Base-by-base conservation (phyloP, 2,888 invertebrate genomes). In the Anthrax anthrax region DNA sequence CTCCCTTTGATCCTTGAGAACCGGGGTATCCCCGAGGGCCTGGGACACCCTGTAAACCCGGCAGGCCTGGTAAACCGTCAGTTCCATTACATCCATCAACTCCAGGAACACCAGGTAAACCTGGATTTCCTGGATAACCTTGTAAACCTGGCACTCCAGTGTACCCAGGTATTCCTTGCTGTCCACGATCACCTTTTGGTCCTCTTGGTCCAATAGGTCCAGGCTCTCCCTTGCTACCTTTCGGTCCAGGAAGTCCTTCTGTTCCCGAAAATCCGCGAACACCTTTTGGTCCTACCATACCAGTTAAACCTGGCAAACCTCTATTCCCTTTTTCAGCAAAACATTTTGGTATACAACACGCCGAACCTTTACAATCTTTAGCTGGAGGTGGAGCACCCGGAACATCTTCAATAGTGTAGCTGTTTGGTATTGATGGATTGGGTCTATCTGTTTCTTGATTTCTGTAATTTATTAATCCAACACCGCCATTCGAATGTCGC, bases 51-150 rank as follows among this genome's bases (percentile, higher is more conserved):
- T 75, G 70, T 0, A 70, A 61, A 43, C 94, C 94, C 41, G 70
- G 64, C 23, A 71, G 52, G 49, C 94, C 95, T 37, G 82, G 75
- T 39, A 75, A 69, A 54, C 94, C 94, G 67, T 91, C 91, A 45
- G 91, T 89, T 59, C 96, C 96, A 60, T 96, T 95, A 62, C 96
- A 97, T 12, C 96, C 97, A 62, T 96, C 94, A 57, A 84, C 71
- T 44, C 96, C 96, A 37, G 86, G 81, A 39, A 77, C 70, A 55
- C 94, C 94, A n/a, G 85, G 73, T 1, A 73, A 59, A 43, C 92
- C 87, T 1, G 75, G 56, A 47, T 58, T 59, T 12, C 67, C 68
- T 16, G 57, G 50, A 39, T 60, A 48, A 18, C 68, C 68, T 39
- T 62, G 63, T n/a, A 63, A 50, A 39, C 68, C 76, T 6, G 72